phyloP scores from a whole-genome alignment of 2,113 vertebrate genomes.

The Grammomys surdaster region DNA sequence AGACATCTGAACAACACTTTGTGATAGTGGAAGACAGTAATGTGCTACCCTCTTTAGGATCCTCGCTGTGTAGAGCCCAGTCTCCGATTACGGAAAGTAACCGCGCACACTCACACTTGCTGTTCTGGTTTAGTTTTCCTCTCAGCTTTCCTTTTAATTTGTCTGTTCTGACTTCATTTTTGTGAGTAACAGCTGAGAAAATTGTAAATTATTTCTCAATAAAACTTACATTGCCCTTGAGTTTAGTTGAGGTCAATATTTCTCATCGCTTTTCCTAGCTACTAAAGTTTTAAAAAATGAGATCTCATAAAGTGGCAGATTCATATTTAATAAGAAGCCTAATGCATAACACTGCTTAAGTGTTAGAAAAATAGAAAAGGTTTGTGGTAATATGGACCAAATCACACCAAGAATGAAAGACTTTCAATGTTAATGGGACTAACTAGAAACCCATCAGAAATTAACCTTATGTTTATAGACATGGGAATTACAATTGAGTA shows the following conservation, averaged over 20 bases:
- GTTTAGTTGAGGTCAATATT: constrained; percentile 72
- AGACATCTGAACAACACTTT: constrained; percentile 7
- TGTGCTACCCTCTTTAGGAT: not conserved
- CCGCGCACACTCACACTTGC: not conserved
- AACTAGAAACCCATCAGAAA: constrained; percentile 48
- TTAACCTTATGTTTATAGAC: constrained; percentile 80
- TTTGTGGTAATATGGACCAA: constrained; percentile 80
- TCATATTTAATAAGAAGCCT: constrained; percentile 83
- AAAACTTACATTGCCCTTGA: constrained; percentile 64
- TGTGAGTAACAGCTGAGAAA: constrained; percentile 24
- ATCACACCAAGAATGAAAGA: constrained; percentile 59
- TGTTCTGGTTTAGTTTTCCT: constrained; percentile 24
- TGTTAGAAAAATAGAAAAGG: constrained; percentile 82
- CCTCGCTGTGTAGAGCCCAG: constrained; percentile 16
- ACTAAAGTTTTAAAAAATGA: constrained; percentile 75
- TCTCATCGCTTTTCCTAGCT: constrained; percentile 72
- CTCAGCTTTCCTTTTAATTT: constrained; percentile 38
- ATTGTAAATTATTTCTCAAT: constrained; percentile 52
- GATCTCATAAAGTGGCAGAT: constrained; percentile 82
- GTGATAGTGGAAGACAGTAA: constrained; percentile 16
- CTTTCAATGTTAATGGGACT: constrained; percentile 74
- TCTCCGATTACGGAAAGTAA: not conserved
- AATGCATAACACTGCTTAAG: constrained; percentile 84
- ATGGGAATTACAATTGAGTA: constrained; percentile 65
- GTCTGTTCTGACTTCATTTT: constrained; percentile 56